These are phyloP conservation scores for Ctenodactylus gundi DNA, from an alignment of 2,113 vertebrate genomes.

Conservation along the genomic window DNA sequence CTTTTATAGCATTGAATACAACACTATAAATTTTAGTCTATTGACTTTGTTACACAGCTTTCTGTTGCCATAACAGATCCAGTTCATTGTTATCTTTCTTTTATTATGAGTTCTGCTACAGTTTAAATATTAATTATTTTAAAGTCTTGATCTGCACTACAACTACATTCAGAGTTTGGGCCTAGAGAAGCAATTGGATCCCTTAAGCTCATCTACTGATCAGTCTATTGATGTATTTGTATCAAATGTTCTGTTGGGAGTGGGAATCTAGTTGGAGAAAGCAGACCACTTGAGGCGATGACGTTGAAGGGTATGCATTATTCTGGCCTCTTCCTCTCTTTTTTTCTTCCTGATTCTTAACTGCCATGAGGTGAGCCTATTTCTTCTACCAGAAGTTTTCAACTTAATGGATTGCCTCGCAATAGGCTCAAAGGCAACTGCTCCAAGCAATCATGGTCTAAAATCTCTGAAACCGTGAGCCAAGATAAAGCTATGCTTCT, in stretches of 20 bases:
- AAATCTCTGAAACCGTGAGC: not conserved
- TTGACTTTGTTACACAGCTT: too few relatives aligned
- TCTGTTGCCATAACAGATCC: too few relatives aligned
- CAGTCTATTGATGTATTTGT: not conserved
- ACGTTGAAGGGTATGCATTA: not conserved
- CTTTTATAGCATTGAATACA: not conserved
- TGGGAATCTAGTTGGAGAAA: not conserved
- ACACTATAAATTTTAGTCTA: too few relatives aligned
- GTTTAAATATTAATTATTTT: not conserved
- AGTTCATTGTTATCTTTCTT: not conserved
- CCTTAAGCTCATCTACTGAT: not conserved
- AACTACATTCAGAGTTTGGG: not conserved
- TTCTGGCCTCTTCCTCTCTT: not conserved
- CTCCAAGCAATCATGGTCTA: not conserved
- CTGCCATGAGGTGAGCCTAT: not conserved
- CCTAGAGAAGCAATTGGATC: not conserved
- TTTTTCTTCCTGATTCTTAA: not conserved
- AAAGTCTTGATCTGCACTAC: not conserved
- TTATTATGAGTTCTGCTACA: not conserved
- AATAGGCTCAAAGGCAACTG: not conserved
- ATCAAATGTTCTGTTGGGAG: not conserved
- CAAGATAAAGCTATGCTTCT: not conserved
- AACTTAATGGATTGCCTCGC: not conserved
- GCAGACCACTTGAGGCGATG: not conserved
- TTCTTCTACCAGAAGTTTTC: not conserved